Base-by-base conservation (phyloP, 2,888 invertebrate species). In the Lucinisca nassula region DNA sequence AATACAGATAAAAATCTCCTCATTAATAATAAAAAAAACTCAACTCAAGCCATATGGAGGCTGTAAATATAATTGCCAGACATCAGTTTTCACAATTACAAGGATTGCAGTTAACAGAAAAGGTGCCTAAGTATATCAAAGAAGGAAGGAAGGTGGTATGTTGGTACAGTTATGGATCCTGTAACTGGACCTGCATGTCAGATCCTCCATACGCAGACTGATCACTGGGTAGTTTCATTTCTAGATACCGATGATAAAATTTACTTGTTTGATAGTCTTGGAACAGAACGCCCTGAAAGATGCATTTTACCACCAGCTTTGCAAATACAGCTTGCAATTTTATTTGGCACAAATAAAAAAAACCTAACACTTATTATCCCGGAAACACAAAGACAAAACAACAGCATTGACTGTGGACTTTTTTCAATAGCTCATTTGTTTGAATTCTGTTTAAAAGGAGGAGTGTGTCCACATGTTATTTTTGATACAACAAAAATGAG, bases 41-140 rank as follows among this genome's bases (percentile, higher is more conserved):
- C 8, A 76, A 38, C 35, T 85, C 85, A 40, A 37, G 77, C 21
- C 80, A 80, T 24, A 85, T 85, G 72, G 80, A 85, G 35, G 77
- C 85, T 14, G 85, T 85, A 0, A 85, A 80, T 45, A 77, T n/a
- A 51, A 10, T 85, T 30, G 49, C 80, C 21, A 51, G 79, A 72
- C 37, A 80, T 38, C 72, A 80, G 27, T 61, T 61, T 61, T 14
- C 24, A 61, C 3, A 61, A n/a, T 58, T 85, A 0, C 32, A 55
- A 21, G 85, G 85, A 0, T 72, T 85, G 35, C 85, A 85, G 17
- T 21, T 85, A 40, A 75, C 85, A 0, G 85, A 80, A 58, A 80
- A 77, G 17, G 80, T 80, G 0, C 84, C 84, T 12, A 3, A 35
- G 0, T 85, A 80, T 40, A 38, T 58, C 35, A 51, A 79, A 12